A percentile compares a stretch with the other conserved stretches of the same genome.
Conservation (phyloP, 2,113 vertebrate genomes). For the Nymphicus hollandicus region DNA sequence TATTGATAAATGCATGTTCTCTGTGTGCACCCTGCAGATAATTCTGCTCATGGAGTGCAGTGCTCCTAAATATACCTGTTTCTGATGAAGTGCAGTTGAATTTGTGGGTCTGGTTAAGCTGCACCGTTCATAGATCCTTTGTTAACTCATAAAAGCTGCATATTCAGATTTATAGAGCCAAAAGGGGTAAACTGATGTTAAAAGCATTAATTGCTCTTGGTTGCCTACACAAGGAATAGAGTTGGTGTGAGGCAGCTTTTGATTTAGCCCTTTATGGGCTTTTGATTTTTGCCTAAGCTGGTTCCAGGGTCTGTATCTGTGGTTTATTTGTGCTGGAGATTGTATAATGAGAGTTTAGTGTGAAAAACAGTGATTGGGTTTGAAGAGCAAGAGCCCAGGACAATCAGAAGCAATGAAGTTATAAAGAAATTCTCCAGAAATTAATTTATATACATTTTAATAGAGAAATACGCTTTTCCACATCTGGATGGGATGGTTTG, state of each 20-base stretch:
- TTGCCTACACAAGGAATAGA: slow-evolving; percentile 17
- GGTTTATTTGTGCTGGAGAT: not conserved
- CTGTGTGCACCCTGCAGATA: not conserved
- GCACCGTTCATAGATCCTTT: slow-evolving; percentile 14
- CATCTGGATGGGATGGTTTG: not conserved
- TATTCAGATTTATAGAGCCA: not conserved
- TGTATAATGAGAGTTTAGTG: slow-evolving; percentile 1
- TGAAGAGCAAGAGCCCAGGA: not conserved
- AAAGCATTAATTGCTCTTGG: slow-evolving; percentile 52
- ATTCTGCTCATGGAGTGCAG: not conserved
- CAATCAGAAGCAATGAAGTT: not conserved
- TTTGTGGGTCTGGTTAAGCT: slow-evolving; percentile 2
- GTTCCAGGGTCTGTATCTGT: slow-evolving; percentile 1
- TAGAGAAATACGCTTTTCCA: not conserved
- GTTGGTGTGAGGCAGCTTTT: slow-evolving; percentile 35
- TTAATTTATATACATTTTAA: not conserved
- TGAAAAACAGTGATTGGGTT: not conserved
- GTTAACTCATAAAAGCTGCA: not conserved
- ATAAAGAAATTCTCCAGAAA: not conserved
- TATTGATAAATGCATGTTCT: slow-evolving; percentile 4
- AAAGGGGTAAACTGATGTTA: slow-evolving; percentile 43
- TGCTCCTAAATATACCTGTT: slow-evolving; percentile 2
- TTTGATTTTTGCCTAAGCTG: slow-evolving; percentile 34
- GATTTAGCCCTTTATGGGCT: slow-evolving; percentile 16
- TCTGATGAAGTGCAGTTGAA: slow-evolving; percentile 6